These are phyloP conservation scores for Scleropages formosus DNA, from an alignment of 2,797 vertebrate species.

Conservation along the genomic window DNA sequence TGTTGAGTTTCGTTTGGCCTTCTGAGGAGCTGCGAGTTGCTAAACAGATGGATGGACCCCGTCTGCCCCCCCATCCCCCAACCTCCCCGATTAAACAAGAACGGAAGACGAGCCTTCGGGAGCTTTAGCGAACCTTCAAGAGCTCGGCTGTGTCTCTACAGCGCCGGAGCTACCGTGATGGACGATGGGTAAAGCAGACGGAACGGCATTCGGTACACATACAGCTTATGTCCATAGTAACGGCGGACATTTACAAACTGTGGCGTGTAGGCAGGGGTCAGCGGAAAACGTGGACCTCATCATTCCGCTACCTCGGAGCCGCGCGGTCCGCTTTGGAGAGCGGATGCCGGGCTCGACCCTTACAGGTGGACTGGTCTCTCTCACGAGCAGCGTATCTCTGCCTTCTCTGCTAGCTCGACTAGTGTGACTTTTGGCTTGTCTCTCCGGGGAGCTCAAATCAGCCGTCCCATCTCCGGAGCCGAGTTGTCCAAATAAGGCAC, in stretches of 20 bases:
- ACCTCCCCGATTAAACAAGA: too few relatives aligned
- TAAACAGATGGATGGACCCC: neutral
- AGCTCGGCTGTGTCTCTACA: neutral
- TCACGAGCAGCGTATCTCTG: neutral
- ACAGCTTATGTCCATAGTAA: neutral
- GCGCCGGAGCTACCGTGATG: neutral
- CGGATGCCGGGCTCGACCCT: neutral
- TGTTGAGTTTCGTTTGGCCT: neutral
- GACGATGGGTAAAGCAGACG: neutral
- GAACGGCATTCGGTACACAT: neutral
- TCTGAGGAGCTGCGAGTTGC: neutral
- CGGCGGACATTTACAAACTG: neutral
- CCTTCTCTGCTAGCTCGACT: neutral
- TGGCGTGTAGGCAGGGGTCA: too few relatives aligned
- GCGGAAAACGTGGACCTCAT: too few relatives aligned
- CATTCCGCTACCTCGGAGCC: neutral
- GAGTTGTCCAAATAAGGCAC: slow-evolving; percentile 12
- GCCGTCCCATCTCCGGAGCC: neutral
- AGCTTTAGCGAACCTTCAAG: neutral
- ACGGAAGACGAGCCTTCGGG: neutral
- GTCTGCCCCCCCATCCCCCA: too few relatives aligned
- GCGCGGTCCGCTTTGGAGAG: neutral
- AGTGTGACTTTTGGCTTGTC: neutral
- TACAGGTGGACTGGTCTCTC: neutral
- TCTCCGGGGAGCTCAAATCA: too few relatives aligned